Percentiles rank a stretch among this genome's conserved stretches.
Conservation (phyloP, 2,113 vertebrate species). For the Calidris pygmaea region DNA sequence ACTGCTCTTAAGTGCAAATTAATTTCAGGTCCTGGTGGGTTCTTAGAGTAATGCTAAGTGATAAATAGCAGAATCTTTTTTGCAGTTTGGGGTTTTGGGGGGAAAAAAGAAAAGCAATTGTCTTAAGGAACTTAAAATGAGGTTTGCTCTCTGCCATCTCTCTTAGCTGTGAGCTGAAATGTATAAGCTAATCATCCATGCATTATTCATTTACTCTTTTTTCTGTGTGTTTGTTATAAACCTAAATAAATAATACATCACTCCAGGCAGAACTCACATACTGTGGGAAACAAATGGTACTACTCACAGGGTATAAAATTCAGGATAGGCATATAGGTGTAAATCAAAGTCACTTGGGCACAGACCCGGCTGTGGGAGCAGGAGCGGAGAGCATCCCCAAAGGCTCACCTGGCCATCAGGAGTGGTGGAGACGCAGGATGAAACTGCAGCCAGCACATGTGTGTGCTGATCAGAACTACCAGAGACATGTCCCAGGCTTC, state of each 20-base stretch:
- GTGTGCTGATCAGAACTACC: background rate
- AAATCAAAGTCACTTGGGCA: background rate
- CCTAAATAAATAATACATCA: constrained; percentile 44
- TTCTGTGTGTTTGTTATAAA: constrained; percentile 8
- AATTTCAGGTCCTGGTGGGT: background rate
- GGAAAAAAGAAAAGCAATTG: background rate
- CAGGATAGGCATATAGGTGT: background rate
- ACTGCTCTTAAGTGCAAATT: background rate
- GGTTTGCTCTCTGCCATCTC: background rate
- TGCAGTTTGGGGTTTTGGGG: background rate
- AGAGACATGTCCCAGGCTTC: background rate
- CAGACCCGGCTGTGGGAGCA: background rate
- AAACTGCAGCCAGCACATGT: rapidly evolving
- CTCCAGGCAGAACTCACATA: background rate
- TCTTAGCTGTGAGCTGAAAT: background rate
- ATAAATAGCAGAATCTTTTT: background rate
- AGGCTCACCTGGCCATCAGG: background rate
- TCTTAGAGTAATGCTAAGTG: background rate
- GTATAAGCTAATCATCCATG: background rate
- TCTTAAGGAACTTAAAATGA: background rate
- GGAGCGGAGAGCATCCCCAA: background rate
- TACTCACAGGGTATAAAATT: background rate
- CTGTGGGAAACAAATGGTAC: background rate
- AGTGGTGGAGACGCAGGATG: background rate
- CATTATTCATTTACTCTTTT: constrained; percentile 39